phyloP scores from a whole-genome alignment of 2,797 vertebrate genomes.

The Pseudochirops cupreus region DNA sequence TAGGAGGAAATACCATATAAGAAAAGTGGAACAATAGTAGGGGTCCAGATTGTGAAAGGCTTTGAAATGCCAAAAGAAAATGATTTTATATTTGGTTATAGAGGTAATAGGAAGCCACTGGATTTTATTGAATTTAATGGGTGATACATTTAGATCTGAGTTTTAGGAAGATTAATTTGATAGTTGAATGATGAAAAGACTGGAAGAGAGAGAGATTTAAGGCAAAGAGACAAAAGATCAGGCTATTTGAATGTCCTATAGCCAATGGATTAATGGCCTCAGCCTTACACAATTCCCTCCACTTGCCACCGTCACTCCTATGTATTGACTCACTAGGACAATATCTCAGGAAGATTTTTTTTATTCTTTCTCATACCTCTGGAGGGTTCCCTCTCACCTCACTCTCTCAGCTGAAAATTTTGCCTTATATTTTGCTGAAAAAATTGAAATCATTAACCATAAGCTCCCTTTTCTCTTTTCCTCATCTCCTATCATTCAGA shows the following conservation, averaged over 20 bases:
- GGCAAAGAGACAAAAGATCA: not conserved
- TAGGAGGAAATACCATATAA: not conserved
- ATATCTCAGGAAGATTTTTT: too few relatives aligned
- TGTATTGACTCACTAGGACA: too few relatives aligned
- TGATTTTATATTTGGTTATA: not conserved
- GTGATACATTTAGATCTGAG: not conserved
- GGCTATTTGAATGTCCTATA: not conserved
- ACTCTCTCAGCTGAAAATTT: too few relatives aligned
- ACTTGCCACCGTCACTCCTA: too few relatives aligned
- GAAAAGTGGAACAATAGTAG: not conserved
- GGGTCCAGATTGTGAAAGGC: not conserved
- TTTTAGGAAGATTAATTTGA: not conserved
- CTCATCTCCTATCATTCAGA: too few relatives aligned
- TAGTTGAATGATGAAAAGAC: not conserved
- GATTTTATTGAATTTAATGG: not conserved
- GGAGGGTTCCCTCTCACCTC: too few relatives aligned
- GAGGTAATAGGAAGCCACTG: not conserved
- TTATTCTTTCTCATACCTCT: too few relatives aligned
- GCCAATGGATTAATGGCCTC: not conserved
- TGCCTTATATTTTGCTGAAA: too few relatives aligned
- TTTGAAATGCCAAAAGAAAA: not conserved
- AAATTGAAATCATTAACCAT: too few relatives aligned
- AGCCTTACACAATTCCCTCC: too few relatives aligned
- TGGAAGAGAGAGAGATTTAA: not conserved
- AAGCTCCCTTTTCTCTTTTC: too few relatives aligned